Evolutionary conservation across 2,797 vertebrate species (phyloP).

Genomic region (Rhabdophis nuchalis): DNA sequence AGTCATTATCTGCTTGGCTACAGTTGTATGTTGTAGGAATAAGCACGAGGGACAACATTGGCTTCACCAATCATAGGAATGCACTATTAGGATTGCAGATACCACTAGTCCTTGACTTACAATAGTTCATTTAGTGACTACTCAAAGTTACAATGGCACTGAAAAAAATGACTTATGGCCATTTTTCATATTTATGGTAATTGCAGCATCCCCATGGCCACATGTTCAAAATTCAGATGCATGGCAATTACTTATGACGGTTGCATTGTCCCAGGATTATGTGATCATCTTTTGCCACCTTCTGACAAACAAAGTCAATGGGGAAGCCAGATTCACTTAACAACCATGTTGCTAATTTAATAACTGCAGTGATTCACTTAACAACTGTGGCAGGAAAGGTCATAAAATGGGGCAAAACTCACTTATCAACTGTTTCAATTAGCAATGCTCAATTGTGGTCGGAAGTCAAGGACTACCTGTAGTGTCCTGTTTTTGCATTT

Average conservation of each 20-base stretch:
- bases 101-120: not conserved
- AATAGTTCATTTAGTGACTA: not conserved
- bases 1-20: not conserved
- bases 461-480: not conserved
- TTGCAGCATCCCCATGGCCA: not conserved
- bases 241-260: not conserved
- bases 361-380: not conserved
- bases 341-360: not conserved
- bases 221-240: not conserved
- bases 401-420: not conserved
- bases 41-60: not conserved
- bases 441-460: not conserved
- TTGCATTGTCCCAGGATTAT: not conserved
- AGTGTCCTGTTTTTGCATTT: not conserved
- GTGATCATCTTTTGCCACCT: no score
- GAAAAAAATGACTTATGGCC: not conserved
- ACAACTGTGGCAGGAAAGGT: not conserved
- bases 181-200: not conserved
- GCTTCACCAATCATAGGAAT: not conserved
- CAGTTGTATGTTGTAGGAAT: not conserved
- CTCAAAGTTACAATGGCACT: not conserved
- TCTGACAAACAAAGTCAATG: no score
- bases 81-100: not conserved
- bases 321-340: no score
- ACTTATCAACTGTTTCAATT: not conserved